A percentile compares a stretch with the other conserved stretches of the same genome.
Conservation (phyloP, 2,797 vertebrate species). For the Platyrinchus mystaceus region DNA sequence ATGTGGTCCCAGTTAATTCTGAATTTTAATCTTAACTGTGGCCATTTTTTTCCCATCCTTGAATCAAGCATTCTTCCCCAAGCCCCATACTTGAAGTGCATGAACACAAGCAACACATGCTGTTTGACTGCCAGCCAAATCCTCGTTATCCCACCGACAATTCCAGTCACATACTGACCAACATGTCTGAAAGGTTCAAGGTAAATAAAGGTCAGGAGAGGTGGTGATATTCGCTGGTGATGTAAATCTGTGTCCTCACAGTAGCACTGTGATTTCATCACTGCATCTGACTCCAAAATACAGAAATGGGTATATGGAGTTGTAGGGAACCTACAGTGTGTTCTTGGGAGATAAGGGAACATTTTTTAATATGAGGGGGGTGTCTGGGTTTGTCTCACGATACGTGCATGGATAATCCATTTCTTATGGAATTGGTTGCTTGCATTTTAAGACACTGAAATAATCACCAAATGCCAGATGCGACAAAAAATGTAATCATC, state of each 20-base stretch:
- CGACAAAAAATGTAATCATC: conserved; percentile 30
- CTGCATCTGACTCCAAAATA: background rate
- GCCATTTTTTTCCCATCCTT: background rate
- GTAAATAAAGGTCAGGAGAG: background rate
- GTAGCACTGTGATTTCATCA: background rate
- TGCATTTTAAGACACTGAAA: conserved; percentile 15
- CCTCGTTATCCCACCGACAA: background rate
- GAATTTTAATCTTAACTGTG: background rate
- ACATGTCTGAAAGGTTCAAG: background rate
- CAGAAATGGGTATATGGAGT: background rate
- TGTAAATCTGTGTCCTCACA: background rate
- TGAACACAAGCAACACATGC: background rate
- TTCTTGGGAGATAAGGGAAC: background rate
- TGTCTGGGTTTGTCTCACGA: background rate
- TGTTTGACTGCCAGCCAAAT: background rate
- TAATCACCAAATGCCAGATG: conserved; percentile 42
- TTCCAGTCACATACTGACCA: background rate
- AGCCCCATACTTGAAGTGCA: background rate
- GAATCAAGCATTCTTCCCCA: background rate
- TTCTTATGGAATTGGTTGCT: conserved; percentile 6
- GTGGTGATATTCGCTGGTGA: background rate
- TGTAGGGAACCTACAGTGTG: background rate
- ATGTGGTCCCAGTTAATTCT: background rate
- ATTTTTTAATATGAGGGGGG: background rate
- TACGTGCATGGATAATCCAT: conserved; percentile 5